Base-by-base conservation (phyloP, 2,888 invertebrate species). In the Pollenia griseotomentosa region DNA sequence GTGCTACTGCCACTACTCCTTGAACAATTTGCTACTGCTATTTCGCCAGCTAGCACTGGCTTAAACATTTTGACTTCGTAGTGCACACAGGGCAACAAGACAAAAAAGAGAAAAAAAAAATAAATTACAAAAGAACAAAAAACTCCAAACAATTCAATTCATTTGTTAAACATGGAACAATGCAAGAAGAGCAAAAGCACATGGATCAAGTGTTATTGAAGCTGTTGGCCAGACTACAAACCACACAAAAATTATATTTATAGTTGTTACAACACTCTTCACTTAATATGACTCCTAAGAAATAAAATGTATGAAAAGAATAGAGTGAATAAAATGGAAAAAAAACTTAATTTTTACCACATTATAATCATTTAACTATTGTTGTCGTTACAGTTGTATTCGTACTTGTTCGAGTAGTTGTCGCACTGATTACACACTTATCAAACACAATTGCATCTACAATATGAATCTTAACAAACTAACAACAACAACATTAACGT, bases 341-440 rank as follows among this genome's bases (percentile, higher is more conserved):
- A 63, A 65, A 71, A 65, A 55, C 48, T 55, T 33, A 73, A 74
- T 74, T 74, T 74, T 71, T 83, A 77, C 73, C 73, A 81, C 59
- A 87, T 80, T 84, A 84, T 87, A 84, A 87, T 87, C 84, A 84
- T 84, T 87, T 78, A 73, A 74, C 87, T 78, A 84, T 88, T 88
- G 84, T 84, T 87, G 75, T 78, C 59, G 59, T 68, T 88, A 74
- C 70, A 78, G 53, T 83, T 83, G 68, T 74, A 70, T 55, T 83
- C 70, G 59, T 51, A 44, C 46, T 83, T 84, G 87, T 87, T 85
- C 68, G 55, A 81, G 77, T 82, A 77, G 84, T 84, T 87, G 87
- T 87, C 81, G 77, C 84, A 78, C 87, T 87, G 87, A 87, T 87
- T 87, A 87, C 81, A 81, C 57, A 78, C 87, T 87, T 84, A 84